A percentile compares a stretch with the other conserved stretches of the same genome.
phyloP scores from a whole-genome alignment of 2,888 invertebrate species.

The Epicampocera succincta region DNA sequence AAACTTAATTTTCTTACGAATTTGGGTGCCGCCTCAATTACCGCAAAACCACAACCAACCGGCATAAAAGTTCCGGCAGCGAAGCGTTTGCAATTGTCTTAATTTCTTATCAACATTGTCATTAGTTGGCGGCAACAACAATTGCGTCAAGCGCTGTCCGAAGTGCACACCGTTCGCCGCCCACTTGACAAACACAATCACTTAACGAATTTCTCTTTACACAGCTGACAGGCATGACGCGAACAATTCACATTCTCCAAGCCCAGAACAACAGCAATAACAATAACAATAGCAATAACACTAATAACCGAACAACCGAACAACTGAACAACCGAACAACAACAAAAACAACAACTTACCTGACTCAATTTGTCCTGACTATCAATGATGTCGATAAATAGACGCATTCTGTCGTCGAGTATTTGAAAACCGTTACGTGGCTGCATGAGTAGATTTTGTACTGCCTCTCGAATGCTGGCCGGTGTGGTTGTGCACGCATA shows the following conservation, averaged over 20 bases:
- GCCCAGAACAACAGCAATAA: neutral
- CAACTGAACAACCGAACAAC: neutral
- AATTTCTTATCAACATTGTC: constrained; percentile 20
- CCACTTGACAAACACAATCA: neutral
- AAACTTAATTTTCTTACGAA: too few relatives aligned
- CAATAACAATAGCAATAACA: too few relatives aligned
- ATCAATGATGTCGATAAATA: constrained; percentile 91
- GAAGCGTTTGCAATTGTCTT: neutral
- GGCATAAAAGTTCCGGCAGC: too few relatives aligned
- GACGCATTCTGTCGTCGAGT: constrained; percentile 89
- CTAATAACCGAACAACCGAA: too few relatives aligned
- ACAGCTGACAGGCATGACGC: neutral
- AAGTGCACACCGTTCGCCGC: neutral
- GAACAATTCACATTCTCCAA: neutral
- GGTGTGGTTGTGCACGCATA: constrained; percentile 83
- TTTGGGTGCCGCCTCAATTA: too few relatives aligned
- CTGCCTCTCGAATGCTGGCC: constrained; percentile 87
- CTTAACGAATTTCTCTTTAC: constrained; percentile 20
- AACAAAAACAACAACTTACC: constrained; percentile 82
- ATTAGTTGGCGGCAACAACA: constrained; percentile 1
- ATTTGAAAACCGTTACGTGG: constrained; percentile 89
- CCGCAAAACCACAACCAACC: too few relatives aligned
- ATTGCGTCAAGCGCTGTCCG: neutral
- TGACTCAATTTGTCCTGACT: constrained; percentile 91
- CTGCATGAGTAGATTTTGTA: constrained; percentile 86